Conservation (phyloP, 2,113 vertebrate genomes). For the Prolemur simus region DNA sequence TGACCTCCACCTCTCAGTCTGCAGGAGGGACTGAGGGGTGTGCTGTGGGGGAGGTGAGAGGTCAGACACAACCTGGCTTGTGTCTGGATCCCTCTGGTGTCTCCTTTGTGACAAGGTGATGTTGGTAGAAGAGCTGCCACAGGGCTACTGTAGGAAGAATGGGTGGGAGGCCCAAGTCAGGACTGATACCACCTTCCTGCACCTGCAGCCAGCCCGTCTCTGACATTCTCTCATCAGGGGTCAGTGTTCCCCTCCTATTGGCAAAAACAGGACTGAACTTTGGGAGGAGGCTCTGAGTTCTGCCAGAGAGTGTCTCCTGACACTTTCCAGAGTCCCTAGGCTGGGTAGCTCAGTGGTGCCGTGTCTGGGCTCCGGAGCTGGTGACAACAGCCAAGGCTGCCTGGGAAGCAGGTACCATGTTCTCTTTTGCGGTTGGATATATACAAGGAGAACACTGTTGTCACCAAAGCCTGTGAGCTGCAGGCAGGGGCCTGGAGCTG, state of each 20-base stretch:
- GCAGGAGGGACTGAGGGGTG: not conserved
- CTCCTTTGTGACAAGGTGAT: not conserved
- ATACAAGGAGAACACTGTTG: not conserved
- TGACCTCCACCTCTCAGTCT: not conserved
- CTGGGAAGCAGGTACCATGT: not conserved
- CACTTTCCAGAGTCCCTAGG: not conserved
- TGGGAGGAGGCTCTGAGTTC: not conserved
- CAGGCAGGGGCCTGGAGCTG: not conserved
- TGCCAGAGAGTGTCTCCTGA: not conserved
- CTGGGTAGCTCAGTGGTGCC: not conserved
- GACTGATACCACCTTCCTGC: rapidly evolving
- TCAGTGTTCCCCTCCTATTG: not conserved
- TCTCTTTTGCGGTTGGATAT: not conserved
- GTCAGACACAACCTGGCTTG: not conserved
- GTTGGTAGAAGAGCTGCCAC: not conserved
- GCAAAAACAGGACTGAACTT: not conserved
- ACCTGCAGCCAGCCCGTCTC: not conserved
- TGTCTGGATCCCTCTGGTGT: not conserved
- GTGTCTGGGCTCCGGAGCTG: not conserved
- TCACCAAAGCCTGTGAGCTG: not conserved
- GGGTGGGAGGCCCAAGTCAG: not conserved
- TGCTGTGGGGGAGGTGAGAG: no score
- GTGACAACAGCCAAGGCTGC: not conserved
- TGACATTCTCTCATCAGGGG: not conserved
- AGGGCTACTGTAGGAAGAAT: not conserved